These are phyloP conservation scores for Troides helena DNA, from an alignment of 2,888 invertebrate genomes.

Conservation along the genomic window DNA sequence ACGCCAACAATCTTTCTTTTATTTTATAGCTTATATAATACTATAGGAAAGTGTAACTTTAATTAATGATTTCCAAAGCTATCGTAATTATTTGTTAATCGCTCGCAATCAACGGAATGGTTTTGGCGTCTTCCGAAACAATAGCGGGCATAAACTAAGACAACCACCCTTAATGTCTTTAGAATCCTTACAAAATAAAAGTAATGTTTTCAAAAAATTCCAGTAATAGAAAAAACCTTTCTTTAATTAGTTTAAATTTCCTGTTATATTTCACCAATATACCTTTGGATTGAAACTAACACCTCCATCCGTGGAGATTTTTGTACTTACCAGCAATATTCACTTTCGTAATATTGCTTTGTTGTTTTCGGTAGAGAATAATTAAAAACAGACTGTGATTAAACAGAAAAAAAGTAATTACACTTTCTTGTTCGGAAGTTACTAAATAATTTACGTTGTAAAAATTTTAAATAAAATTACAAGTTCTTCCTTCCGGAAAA, in stretches of 20 bases:
- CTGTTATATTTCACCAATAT: no score
- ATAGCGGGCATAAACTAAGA: constrained; percentile 1
- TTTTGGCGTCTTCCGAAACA: constrained; percentile 4
- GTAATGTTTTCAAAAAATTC: constrained; percentile 45
- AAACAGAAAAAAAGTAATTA: not conserved
- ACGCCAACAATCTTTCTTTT: no score
- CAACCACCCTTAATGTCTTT: constrained; percentile 25
- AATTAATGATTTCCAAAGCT: not conserved
- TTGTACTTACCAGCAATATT: not conserved
- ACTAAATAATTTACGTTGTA: constrained; percentile 1
- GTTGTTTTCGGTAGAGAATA: not conserved
- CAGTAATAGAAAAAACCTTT: constrained; percentile 31
- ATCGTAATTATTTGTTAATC: constrained; percentile 6
- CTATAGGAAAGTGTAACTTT: not conserved
- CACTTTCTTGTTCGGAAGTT: not conserved
- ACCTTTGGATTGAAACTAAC: no score
- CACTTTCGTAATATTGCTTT: not conserved
- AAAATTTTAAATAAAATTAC: constrained; percentile 2
- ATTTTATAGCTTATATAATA: not conserved
- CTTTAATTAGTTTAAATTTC: no score
- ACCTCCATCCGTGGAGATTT: not conserved
- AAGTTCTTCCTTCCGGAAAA: constrained; percentile 10
- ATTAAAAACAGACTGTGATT: not conserved
- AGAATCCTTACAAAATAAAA: constrained; percentile 37
- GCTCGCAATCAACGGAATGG: constrained; percentile 14